Conservation (phyloP, 2,797 vertebrate species). For the Protonibea diacanthus region DNA sequence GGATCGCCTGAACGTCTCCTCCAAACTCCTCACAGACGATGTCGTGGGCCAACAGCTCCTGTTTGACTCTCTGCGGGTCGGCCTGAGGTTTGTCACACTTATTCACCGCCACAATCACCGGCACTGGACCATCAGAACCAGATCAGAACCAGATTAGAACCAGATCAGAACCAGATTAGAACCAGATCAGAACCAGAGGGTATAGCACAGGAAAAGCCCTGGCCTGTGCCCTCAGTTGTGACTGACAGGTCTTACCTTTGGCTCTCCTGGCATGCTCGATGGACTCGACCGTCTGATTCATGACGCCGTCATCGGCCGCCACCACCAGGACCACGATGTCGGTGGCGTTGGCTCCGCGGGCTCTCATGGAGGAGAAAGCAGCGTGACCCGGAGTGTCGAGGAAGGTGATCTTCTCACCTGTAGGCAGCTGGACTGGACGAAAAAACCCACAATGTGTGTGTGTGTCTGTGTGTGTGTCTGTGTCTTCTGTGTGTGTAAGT, state of each 20-base stretch:
- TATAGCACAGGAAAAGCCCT: not conserved
- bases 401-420: constrained; percentile 95
- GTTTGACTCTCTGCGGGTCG: constrained; percentile 90
- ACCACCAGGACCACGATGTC: constrained; percentile 95
- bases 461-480: too few relatives aligned
- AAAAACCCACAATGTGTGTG: not conserved
- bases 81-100: constrained; percentile 94
- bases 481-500: not conserved
- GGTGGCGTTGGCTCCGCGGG: constrained; percentile 91
- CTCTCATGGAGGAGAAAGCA: constrained; percentile 95
- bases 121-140: constrained; percentile 54
- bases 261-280: constrained; percentile 92
- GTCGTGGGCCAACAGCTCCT: constrained; percentile 89
- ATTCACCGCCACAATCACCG: constrained; percentile 94
- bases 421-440: constrained; percentile 85
- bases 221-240: not conserved
- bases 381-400: constrained; percentile 97
- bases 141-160: not conserved
- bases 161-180: not conserved
- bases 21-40: constrained; percentile 95
- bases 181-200: too few relatives aligned
- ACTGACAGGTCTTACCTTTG: constrained; percentile 79
- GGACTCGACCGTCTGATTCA: constrained; percentile 95
- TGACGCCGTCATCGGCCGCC: constrained; percentile 96
- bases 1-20: constrained; percentile 93